phyloP scores from a whole-genome alignment of 2,888 invertebrate genomes.

The Drosophila suboccidentalis region DNA sequence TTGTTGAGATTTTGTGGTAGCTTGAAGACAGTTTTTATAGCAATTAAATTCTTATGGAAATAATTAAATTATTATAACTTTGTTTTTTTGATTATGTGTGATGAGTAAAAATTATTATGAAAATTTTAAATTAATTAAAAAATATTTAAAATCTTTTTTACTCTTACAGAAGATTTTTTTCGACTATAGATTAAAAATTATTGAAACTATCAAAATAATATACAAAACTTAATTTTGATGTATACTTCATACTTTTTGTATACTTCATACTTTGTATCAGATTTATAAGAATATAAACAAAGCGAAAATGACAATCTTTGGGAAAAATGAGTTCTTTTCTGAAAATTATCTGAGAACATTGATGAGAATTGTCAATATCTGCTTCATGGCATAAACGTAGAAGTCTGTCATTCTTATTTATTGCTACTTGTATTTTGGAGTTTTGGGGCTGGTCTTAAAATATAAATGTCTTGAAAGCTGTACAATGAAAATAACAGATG shows the following conservation, averaged over 20 bases:
- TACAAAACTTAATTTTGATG: no score
- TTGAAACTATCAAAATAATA: no score
- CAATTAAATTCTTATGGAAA: neutral
- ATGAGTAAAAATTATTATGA: neutral
- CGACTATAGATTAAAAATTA: no score
- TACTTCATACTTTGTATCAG: no score
- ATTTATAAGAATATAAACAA: neutral
- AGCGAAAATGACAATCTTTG: neutral
- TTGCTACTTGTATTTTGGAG: conserved; percentile 30
- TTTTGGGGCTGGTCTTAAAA: conserved; percentile 33
- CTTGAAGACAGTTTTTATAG: neutral
- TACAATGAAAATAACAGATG: conserved; percentile 66
- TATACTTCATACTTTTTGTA: no score
- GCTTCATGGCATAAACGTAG: conserved; percentile 9
- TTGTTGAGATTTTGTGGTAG: neutral
- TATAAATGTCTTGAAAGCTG: conserved; percentile 62
- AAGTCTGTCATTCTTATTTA: conserved; percentile 1
- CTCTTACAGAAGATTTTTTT: no score
- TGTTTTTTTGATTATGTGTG: neutral
- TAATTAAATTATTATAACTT: no score
- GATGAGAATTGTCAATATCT: conserved; percentile 2
- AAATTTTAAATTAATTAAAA: no score
- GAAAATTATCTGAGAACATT: no score
- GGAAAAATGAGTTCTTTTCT: no score
- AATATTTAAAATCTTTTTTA: no score